phyloP scores from a whole-genome alignment of 2,888 invertebrate genomes.

The Chloromyia formosa region DNA sequence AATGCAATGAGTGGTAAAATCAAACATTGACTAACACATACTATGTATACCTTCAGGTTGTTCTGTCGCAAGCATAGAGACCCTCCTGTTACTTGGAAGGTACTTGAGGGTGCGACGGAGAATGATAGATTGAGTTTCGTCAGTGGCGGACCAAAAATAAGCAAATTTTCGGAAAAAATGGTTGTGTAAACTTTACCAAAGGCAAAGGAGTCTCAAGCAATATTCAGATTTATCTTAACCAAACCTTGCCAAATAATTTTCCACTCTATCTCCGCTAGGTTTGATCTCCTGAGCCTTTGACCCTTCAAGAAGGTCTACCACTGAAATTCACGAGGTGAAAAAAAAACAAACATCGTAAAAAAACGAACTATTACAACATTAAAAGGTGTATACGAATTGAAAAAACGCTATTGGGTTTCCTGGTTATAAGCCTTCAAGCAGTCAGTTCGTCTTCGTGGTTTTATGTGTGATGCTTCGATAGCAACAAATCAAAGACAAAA shows the following conservation, averaged over 20 bases:
- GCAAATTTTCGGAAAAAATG: too few species aligned
- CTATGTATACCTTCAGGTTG: neutral
- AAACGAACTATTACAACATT: too few species aligned
- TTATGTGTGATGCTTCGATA: conserved; percentile 12
- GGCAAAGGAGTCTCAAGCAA: too few species aligned
- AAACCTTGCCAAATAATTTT: too few species aligned
- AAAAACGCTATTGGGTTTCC: conserved; percentile 36
- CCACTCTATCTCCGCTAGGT: too few species aligned
- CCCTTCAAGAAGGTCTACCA: too few species aligned
- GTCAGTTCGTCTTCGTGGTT: conserved; percentile 33
- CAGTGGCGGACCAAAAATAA: neutral
- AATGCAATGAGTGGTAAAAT: neutral
- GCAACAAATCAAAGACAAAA: conserved; percentile 22
- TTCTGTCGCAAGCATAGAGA: neutral
- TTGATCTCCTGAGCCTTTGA: too few species aligned
- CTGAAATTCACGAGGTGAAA: too few species aligned
- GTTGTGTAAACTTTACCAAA: too few species aligned
- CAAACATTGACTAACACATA: neutral
- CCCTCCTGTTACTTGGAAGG: neutral
- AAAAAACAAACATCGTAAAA: too few species aligned
- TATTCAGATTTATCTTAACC: too few species aligned
- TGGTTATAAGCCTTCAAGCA: conserved; percentile 15
- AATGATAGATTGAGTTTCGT: neutral
- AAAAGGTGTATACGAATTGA: conserved; percentile 20
- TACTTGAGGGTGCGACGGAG: neutral